Base-by-base conservation (phyloP, 2,888 invertebrate genomes). In the Cylloceria caligata region DNA sequence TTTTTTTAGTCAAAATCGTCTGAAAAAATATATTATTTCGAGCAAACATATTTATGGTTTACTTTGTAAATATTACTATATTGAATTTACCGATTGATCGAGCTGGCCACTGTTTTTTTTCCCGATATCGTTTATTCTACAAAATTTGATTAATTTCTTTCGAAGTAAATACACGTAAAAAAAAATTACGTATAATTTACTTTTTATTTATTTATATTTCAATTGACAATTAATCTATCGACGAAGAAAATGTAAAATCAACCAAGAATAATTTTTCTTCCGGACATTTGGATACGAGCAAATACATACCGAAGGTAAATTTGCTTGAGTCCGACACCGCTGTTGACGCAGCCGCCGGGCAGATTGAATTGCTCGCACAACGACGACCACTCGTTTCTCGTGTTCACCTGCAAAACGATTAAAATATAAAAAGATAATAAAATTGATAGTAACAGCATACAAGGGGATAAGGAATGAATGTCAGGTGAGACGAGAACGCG, bases 291-390 rank as follows among this genome's bases (percentile, higher is more conserved):
- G 5, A 1, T 7, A 19, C 7, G 27, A 2, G 36, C 16, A 11
- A 27, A 55, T 64, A 93, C 94, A 94, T 93, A 97, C 95, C 97
- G 95, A 85, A 96, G 94, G 92, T 97, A 97, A 86, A 97, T 95
- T 91, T 96, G 96, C 91, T 97, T 97, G 85, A 98, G 94, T 77
- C 96, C 97, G 80, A 97, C 96, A 84, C 96, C 95, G 73, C 97
- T 97, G 94, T 99, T 99, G 74, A 98, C 96, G 93, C 99, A 98
- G 80, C 96, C 96, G 88, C 95, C 95, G 24, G 98, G 97, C 80
- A 99, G 93, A 82, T 95, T 94, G 88, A 97, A 94, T 83, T 96
- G 95, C 81, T 96, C 95, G 89, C 97, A 94, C 85, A 98, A 95
- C 83, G 96, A 95, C 86, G 97, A 96, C 99, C 98, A 99, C 85